Conservation (phyloP, 2,888 invertebrate species). For the Dynastes maya region DNA sequence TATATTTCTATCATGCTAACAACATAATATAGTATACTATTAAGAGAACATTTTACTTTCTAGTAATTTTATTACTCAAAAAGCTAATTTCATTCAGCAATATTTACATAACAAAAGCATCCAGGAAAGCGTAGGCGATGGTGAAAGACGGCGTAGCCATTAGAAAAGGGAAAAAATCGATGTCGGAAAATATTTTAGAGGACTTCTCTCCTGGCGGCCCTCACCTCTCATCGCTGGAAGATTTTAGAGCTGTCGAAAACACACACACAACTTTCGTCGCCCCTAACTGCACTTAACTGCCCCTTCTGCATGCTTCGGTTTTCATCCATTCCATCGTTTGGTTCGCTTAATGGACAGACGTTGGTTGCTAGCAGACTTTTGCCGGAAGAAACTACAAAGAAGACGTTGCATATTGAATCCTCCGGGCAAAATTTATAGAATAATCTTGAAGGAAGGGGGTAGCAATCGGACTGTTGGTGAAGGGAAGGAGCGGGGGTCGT, state of each 20-base stretch:
- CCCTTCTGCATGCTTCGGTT: background rate
- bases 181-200: slow-evolving; percentile 6
- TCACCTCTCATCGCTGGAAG: background rate
- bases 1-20: too few relatives aligned
- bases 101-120: slow-evolving; percentile 13
- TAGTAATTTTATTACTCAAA: background rate
- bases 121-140: background rate
- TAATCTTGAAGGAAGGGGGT: slow-evolving; percentile 15
- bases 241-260: slow-evolving; percentile 19
- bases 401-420: slow-evolving; percentile 39
- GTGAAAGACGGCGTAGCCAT: background rate
- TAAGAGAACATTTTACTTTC: too few relatives aligned
- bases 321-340: background rate
- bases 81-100: background rate
- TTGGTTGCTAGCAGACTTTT: background rate
- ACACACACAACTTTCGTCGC: slow-evolving; percentile 5
- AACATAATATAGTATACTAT: too few relatives aligned
- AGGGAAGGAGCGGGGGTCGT: background rate
- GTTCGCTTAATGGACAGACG: slow-evolving; percentile 17
- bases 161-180: slow-evolving; percentile 20
- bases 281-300: background rate
- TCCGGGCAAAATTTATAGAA: slow-evolving; percentile 28
- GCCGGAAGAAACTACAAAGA: slow-evolving; percentile 12
- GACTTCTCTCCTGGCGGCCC: background rate
- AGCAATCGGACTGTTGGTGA: background rate